Percentiles rank a stretch among this genome's conserved stretches.
These are phyloP conservation scores for Dryobates pubescens DNA, from an alignment of 2,797 vertebrate genomes.

Conservation along the genomic window DNA sequence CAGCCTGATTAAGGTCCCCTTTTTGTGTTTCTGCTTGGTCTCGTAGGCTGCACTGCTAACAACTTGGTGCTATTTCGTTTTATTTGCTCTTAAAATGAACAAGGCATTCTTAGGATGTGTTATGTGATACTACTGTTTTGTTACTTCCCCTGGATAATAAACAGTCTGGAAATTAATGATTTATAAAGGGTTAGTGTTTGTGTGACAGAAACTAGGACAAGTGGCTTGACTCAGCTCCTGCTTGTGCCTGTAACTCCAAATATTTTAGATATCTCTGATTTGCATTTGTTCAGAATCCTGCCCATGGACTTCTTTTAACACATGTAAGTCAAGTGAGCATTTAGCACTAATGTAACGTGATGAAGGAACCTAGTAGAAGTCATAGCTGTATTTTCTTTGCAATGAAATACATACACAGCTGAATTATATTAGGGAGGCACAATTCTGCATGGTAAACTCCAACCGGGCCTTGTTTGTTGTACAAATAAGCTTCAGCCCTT, in stretches of 20 bases:
- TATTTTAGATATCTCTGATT: not conserved
- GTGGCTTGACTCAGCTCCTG: not conserved
- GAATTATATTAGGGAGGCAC: not conserved
- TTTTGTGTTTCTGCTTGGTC: slow-evolving; percentile 23
- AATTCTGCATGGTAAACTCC: not conserved
- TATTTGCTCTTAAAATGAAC: slow-evolving; percentile 74
- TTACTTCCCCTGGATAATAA: slow-evolving; percentile 69
- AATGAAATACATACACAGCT: slow-evolving; percentile 3
- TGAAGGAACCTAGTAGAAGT: not conserved
- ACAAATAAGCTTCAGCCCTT: slow-evolving; percentile 34
- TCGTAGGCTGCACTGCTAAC: slow-evolving; percentile 20
- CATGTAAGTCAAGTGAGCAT: fast-evolving
- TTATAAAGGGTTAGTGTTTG: slow-evolving; percentile 64
- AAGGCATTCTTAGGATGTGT: slow-evolving; percentile 69
- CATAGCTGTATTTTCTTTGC: not conserved
- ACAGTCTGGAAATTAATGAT: slow-evolving; percentile 72
- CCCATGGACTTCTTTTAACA: not conserved
- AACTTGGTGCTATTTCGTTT: slow-evolving; percentile 70
- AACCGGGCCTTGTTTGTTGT: slow-evolving; percentile 19
- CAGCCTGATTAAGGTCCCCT: slow-evolving; percentile 1
- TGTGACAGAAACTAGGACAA: slow-evolving; percentile 48
- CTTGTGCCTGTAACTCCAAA: not conserved
- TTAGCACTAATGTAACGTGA: not conserved
- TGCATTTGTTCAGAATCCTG: not conserved
- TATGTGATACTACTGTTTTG: slow-evolving; percentile 66